Base-by-base conservation (phyloP, 2,888 invertebrate species). In the Synergus laeviventris region DNA sequence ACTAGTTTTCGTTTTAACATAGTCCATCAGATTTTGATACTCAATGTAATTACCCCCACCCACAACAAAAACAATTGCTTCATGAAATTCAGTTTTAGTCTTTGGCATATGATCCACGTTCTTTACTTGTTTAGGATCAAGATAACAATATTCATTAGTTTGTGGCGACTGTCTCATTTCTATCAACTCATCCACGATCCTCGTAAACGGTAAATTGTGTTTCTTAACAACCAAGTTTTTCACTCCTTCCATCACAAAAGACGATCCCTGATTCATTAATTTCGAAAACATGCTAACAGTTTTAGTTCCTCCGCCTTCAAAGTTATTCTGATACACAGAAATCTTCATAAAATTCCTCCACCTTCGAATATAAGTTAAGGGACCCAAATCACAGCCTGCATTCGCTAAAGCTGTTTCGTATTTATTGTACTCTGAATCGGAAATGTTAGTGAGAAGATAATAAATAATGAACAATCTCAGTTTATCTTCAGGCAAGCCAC, bases 201-300 rank as follows among this genome's bases (percentile, higher is more conserved):
- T 95, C 11, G 98, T 98, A 1, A 98, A 96, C 0, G 99, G 99
- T 81, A 99, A 93, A 92, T 98, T 98, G 97, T 97, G 99, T 92
- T 97, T 95, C 91, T 99, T 99, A 11, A 99, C 97, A 21, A 99
- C 99, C 86, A 99, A 94, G 93, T 99, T 99, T 91, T 99, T 98
- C 0, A 99, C 99, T 54, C 99, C 99, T 91, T 99, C 99, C 99
- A 99, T 99, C 0, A 99, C 98, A 91, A 99, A 99, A 49, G 97
- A 97, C 0, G 99, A 99, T 31, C 99, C 98, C 89, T 99, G 98
- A 11, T 97, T 97, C 86, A 99, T 97, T 76, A 99, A 93, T 91
- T 99, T 99, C 11, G 98, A 98, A 92, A 99, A 99, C 99, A 99
- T 99, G 80, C 96, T 97, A 1, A 98, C 97, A 0, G 99, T 99